These are phyloP conservation scores for Tupaia chinensis DNA, from an alignment of 2,113 vertebrate genomes.

Conservation along the genomic window DNA sequence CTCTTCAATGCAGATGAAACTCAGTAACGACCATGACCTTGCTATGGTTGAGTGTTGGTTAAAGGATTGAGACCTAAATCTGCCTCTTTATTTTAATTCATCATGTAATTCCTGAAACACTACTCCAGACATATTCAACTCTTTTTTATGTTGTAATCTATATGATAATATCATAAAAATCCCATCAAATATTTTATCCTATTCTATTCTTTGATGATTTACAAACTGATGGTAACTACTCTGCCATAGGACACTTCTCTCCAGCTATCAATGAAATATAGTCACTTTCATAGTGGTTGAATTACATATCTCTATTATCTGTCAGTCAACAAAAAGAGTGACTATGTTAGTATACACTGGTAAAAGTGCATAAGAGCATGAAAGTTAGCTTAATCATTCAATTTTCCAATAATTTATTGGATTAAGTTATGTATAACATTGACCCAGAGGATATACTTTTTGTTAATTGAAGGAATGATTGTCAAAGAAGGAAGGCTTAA, in stretches of 20 bases:
- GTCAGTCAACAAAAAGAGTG: slow-evolving; percentile 8
- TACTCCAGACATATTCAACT: slow-evolving; percentile 53
- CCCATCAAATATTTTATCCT: slow-evolving; percentile 67
- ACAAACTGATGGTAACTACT: slow-evolving; percentile 38
- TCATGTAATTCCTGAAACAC: slow-evolving; percentile 68
- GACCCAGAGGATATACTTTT: background rate
- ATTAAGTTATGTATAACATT: slow-evolving; percentile 6
- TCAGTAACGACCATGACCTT: background rate
- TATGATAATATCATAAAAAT: slow-evolving; percentile 75
- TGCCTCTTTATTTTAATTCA: slow-evolving; percentile 72
- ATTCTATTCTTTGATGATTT: slow-evolving; percentile 68
- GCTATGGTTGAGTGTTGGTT: slow-evolving; percentile 25
- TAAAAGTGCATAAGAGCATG: background rate
- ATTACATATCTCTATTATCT: slow-evolving; percentile 33
- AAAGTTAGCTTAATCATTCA: slow-evolving; percentile 18
- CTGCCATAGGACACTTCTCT: slow-evolving; percentile 52
- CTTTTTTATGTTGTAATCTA: slow-evolving; percentile 79
- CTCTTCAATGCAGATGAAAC: background rate
- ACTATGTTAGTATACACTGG: background rate
- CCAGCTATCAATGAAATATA: slow-evolving; percentile 53
- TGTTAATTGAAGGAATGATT: background rate
- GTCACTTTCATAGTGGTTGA: slow-evolving; percentile 35
- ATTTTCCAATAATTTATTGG: slow-evolving; percentile 19
- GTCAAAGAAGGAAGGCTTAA: background rate
- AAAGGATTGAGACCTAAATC: slow-evolving; percentile 48